Evolutionary conservation across 2,888 invertebrate genomes (phyloP).

Genomic region (Sisyra terminalis): DNA sequence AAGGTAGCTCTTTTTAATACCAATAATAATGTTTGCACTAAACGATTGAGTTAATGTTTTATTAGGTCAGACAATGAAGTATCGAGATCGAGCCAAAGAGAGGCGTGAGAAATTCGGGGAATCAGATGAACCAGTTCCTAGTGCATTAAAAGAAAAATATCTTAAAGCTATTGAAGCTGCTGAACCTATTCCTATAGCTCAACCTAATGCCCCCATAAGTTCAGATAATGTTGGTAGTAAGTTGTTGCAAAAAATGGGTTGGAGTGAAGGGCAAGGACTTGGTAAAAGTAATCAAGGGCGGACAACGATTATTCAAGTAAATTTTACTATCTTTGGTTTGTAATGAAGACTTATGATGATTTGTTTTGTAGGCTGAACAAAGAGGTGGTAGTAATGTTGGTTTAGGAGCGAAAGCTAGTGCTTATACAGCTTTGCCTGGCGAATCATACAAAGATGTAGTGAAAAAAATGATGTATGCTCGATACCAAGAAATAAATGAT

Average conservation of each 20-base stretch:
- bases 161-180: conserved; percentile 37
- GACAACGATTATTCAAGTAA: conserved; percentile 80
- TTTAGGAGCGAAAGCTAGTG: conserved; percentile 65
- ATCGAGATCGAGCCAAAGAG: conserved; percentile 88
- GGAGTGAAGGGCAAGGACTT: conserved; percentile 93
- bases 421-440: conserved; percentile 62
- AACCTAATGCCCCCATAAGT: conserved; percentile 44
- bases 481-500: conserved; percentile 67
- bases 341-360: conserved; percentile 6
- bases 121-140: conserved; percentile 61
- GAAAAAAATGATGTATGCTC: conserved; percentile 75
- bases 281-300: conserved; percentile 88
- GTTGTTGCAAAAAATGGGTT: conserved; percentile 96
- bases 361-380: conserved; percentile 33
- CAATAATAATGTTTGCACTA: neutral
- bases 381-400: conserved; percentile 46
- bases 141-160: conserved; percentile 55
- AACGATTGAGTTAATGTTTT: neutral
- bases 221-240: conserved; percentile 90
- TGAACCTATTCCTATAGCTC: conserved; percentile 33
- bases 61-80: conserved; percentile 6
- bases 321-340: conserved; percentile 11
- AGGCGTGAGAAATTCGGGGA: conserved; percentile 85
- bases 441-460: conserved; percentile 82
- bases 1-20: neutral